Evolutionary conservation across 2,797 vertebrate species (phyloP).

Genomic region (Cuniculus paca): DNA sequence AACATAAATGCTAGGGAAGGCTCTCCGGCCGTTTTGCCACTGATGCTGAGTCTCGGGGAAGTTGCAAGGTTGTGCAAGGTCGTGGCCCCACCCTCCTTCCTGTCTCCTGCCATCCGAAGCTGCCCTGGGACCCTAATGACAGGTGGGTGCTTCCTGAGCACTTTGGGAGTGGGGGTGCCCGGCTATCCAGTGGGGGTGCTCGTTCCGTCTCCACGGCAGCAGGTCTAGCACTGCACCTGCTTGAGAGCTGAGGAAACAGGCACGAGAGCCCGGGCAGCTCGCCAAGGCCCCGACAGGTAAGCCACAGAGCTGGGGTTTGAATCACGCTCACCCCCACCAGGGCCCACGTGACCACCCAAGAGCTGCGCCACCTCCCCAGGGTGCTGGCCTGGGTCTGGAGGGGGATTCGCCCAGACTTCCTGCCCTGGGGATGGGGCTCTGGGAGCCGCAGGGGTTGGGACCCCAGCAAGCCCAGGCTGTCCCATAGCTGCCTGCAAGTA

Average conservation of each 20-base stretch:
- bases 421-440: background rate
- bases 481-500: background rate
- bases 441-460: too few relatives aligned
- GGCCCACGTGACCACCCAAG: background rate
- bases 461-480: accelerated
- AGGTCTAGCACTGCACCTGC: background rate
- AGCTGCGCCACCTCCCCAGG: background rate
- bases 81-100: accelerated
- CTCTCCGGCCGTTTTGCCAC: background rate
- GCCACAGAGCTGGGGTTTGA: background rate
- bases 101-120: background rate
- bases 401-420: background rate
- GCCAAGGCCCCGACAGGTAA: background rate
- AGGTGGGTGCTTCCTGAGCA: background rate
- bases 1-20: background rate
- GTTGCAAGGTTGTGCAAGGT: accelerated
- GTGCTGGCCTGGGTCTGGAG: background rate
- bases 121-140: background rate
- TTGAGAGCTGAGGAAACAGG: background rate
- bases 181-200: background rate
- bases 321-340: too few relatives aligned
- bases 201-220: accelerated
- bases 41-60: background rate
- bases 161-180: background rate
- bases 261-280: background rate